A percentile compares a stretch with the other conserved stretches of the same genome.
These are phyloP conservation scores for Anthophora plumipes DNA, from an alignment of 2,888 invertebrate species.

Conservation along the genomic window DNA sequence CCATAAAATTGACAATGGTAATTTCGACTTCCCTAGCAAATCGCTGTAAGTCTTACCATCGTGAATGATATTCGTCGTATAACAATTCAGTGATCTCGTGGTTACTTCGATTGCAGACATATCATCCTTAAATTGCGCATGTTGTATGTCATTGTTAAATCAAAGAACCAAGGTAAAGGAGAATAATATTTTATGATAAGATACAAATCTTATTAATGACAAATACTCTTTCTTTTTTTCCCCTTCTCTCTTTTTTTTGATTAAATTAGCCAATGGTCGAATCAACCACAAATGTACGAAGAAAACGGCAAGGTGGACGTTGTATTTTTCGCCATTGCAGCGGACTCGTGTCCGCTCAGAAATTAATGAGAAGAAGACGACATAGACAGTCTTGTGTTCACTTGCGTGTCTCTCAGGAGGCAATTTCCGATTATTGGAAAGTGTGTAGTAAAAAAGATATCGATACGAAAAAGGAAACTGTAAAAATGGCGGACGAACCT, in stretches of 20 bases:
- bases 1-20: constrained; percentile 59
- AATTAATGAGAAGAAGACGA: constrained; percentile 25
- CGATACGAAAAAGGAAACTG: neutral
- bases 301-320: constrained; percentile 13
- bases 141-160: constrained; percentile 3
- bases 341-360: constrained; percentile 40
- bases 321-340: constrained; percentile 52
- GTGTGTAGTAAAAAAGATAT: neutral
- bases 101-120: constrained; percentile 42
- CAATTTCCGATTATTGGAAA: constrained; percentile 35
- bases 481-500: neutral
- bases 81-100: constrained; percentile 23
- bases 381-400: constrained; percentile 19
- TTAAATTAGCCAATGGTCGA: constrained; percentile 28
- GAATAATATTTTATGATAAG: neutral
- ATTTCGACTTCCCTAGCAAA: constrained; percentile 62
- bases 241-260: neutral
- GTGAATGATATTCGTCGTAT: neutral
- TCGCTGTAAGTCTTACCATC: constrained; percentile 62
- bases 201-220: neutral
- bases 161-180: constrained; percentile 40
- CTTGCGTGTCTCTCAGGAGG: constrained; percentile 40
- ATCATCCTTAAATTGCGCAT: constrained; percentile 30
- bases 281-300: constrained; percentile 31
- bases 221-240: no score